These are phyloP conservation scores for Ephydatia muelleri DNA, from an alignment of 37 sponge, comb jelly and placozoan genomes.

Conservation along the genomic window DNA sequence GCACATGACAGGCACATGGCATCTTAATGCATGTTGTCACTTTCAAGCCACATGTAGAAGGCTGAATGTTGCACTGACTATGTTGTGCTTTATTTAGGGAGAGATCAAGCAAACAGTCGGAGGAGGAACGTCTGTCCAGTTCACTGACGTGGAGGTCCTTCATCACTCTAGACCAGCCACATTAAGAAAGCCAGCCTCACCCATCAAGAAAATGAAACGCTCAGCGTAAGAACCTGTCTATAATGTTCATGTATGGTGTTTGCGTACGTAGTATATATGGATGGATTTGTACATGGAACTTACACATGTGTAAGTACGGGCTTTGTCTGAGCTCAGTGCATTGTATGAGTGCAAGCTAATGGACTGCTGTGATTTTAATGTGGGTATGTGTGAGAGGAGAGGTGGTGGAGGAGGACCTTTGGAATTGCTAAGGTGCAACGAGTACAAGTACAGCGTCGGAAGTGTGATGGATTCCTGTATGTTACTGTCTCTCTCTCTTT, in stretches of 20 bases:
- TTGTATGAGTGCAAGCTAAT: no score
- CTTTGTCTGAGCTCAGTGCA: no score
- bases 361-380: no score
- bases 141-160: constrained; percentile 86
- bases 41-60: background rate
- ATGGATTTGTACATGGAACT: no score
- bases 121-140: constrained; percentile 82
- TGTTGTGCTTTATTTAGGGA: constrained; percentile 58
- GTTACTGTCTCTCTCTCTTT: background rate
- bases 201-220: background rate
- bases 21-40: no score
- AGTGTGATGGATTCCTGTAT: background rate
- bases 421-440: no score
- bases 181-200: background rate
- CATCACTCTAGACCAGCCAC: constrained; percentile 29
- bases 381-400: no score
- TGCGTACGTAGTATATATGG: background rate
- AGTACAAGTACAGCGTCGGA: no score
- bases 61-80: constrained; percentile 13
- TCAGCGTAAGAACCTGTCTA: background rate
- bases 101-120: constrained; percentile 73
- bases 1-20: no score
- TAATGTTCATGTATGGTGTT: background rate
- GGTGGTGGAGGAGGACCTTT: no score
- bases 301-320: no score